A percentile compares a stretch with the other conserved stretches of the same genome.
Conservation (phyloP, 2,113 vertebrate genomes). For the Oncorhynchus kisutch region DNA sequence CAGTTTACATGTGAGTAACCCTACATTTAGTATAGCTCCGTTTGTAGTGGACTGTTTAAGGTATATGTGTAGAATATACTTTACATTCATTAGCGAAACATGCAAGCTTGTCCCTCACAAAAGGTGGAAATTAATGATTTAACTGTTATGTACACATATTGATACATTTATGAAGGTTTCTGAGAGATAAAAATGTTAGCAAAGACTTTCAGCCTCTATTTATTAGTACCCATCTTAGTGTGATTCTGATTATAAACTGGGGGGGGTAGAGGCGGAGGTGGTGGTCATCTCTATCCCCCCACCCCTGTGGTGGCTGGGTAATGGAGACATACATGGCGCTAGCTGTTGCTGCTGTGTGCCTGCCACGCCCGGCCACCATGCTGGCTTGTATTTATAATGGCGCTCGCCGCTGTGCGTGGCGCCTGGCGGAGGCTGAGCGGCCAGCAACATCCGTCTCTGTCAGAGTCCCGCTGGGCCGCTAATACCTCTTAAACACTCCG, state of each 20-base stretch:
- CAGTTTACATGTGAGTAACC: conserved; percentile 89
- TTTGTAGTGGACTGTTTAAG: too few species aligned
- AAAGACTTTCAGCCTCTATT: too few species aligned
- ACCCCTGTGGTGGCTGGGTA: conserved; percentile 41
- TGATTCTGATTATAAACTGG: neutral
- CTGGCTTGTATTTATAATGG: conserved; percentile 69
- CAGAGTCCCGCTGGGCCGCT: conserved; percentile 82
- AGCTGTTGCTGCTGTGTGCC: conserved; percentile 43
- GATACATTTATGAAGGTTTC: too few species aligned
- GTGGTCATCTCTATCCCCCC: conserved; percentile 17
- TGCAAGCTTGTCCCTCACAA: too few species aligned
- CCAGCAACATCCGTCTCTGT: conserved; percentile 86
- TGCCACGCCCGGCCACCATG: conserved; percentile 54
- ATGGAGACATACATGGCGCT: conserved; percentile 54
- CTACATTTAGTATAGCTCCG: too few species aligned
- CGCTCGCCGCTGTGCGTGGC: conserved; percentile 68
- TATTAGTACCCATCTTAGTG: too few species aligned
- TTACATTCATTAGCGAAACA: too few species aligned
- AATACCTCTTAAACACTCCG: conserved; percentile 84
- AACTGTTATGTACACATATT: too few species aligned
- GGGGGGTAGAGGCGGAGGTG: neutral
- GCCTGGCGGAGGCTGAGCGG: conserved; percentile 66
- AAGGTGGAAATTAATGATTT: too few species aligned
- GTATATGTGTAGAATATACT: too few species aligned
- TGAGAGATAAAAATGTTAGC: too few species aligned